These are phyloP conservation scores for Marcusenius ussheri DNA, from an alignment of 2,113 vertebrate species.

Conservation along the genomic window DNA sequence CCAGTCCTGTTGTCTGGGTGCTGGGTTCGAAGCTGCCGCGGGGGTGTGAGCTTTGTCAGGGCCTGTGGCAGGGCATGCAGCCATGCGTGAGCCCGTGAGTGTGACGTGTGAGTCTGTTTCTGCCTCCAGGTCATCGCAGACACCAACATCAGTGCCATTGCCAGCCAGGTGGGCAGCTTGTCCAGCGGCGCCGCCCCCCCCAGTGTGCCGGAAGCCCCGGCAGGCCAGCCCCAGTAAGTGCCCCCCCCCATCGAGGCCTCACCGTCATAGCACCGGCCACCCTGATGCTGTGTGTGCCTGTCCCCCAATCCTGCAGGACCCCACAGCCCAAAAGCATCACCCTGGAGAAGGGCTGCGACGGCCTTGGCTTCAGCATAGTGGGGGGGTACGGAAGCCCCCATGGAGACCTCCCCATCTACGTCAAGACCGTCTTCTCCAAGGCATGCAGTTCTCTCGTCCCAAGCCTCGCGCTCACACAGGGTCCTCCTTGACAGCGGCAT, in stretches of 20 bases:
- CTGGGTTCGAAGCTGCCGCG: conserved; percentile 8
- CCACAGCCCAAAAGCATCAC: conserved; percentile 74
- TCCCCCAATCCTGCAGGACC: conserved; percentile 61
- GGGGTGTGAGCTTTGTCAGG: conserved; percentile 17
- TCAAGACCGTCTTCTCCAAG: conserved; percentile 97
- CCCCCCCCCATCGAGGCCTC: neutral
- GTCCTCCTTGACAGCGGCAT: neutral
- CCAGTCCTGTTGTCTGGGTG: neutral
- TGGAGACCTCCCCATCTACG: conserved; percentile 94
- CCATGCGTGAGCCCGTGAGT: neutral
- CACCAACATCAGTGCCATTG: conserved; percentile 86
- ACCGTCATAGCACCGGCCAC: neutral
- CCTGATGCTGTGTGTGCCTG: neutral
- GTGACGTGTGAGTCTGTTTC: neutral
- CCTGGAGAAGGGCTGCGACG: conserved; percentile 90
- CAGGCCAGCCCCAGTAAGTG: conserved; percentile 75
- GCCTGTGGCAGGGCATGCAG: neutral
- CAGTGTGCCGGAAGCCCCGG: conserved; percentile 49
- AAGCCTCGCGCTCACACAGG: neutral
- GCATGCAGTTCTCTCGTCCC: conserved; percentile 40
- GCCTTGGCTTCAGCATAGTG: conserved; percentile 94
- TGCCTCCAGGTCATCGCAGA: conserved; percentile 79
- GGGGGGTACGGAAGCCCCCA: conserved; percentile 90
- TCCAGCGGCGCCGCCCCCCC: conserved; percentile 52
- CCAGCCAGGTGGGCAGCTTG: conserved; percentile 81